Evolutionary conservation across 2,797 vertebrate genomes (phyloP).

Genomic region (Catamblyrhynchus diadema): DNA sequence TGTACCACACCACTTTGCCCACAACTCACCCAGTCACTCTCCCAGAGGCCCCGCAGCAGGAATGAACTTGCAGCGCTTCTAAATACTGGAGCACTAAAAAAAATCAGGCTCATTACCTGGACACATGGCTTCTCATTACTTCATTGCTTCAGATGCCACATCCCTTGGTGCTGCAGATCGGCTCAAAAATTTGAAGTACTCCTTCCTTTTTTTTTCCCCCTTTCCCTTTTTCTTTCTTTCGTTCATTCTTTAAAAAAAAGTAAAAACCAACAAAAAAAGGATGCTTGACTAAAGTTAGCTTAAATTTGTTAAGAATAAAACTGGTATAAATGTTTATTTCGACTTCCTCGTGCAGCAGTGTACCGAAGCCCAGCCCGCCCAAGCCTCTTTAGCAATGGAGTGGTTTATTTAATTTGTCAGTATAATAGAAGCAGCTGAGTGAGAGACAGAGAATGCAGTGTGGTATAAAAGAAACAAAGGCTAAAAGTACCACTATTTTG

Average conservation of each 20-base stretch:
- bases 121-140: conserved; percentile 56
- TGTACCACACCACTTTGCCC: background rate
- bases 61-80: conserved; percentile 6
- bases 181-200: conserved; percentile 54
- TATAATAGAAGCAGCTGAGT: conserved; percentile 94
- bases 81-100: conserved; percentile 41
- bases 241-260: background rate
- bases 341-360: conserved; percentile 75
- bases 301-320: conserved; percentile 63
- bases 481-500: conserved; percentile 98
- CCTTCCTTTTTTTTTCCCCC: background rate
- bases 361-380: conserved; percentile 77
- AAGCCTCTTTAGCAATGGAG: conserved; percentile 85
- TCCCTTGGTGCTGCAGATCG: conserved; percentile 45
- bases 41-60: conserved; percentile 38
- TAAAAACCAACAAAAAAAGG: background rate
- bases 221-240: background rate
- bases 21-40: conserved; percentile 67
- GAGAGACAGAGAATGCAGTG: conserved; percentile 88
- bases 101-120: conserved; percentile 52
- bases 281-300: conserved; percentile 56
- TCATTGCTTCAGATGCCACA: conserved; percentile 53
- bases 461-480: conserved; percentile 92
- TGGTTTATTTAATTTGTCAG: conserved; percentile 99
- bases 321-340: conserved; percentile 71